Base-by-base conservation (phyloP, 2,888 invertebrate species). In the Metellina segmentata region DNA sequence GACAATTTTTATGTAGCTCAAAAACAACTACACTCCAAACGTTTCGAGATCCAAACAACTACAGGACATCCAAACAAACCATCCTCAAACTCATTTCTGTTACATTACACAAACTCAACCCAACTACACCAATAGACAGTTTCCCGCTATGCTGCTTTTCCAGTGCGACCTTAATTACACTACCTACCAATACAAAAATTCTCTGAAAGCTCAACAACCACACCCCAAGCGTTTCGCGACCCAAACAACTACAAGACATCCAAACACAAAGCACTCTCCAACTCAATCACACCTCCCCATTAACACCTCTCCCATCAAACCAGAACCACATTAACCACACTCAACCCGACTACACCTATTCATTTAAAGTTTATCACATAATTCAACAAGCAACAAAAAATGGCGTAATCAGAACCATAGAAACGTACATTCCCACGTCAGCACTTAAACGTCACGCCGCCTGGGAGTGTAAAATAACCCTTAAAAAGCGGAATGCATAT, bases 401-500 rank as follows among this genome's bases (percentile, higher is more conserved):
- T 5, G 5, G 16, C 11, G 5, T 11, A 61, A 61, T 61, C 61
- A 61, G 13, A 61, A 61, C 61, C 61, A 16, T 16, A 61, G 61
- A 61, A 61, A 61, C 5, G 9, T 34, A 34, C 7, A 61, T 69
- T 70, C 81, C 11, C 49, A n/a, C 70, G 16, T 16, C 20, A 49
- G 7, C 34, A 34, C 34, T 34, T 34, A 34, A 61, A 16, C 52
- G 51, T 4, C 78, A 11, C 69, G 16, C n/a, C 75, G 13, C n/a
- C 34, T 6, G 61, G 61, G 75, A 34, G 19, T 20, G 61, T 85
- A 85, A 85, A 85, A 75, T 75, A 85, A 85, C 75, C 74, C 85
- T 75, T 85, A 75, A 85, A 85, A 85, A 53, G 75, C 34, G 85
- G 69, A 86, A 20, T 8, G 78, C 51, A 86, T 86, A 78, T 78